phyloP scores from a whole-genome alignment of 2,888 invertebrate species.

The Augochlorella aurata region DNA sequence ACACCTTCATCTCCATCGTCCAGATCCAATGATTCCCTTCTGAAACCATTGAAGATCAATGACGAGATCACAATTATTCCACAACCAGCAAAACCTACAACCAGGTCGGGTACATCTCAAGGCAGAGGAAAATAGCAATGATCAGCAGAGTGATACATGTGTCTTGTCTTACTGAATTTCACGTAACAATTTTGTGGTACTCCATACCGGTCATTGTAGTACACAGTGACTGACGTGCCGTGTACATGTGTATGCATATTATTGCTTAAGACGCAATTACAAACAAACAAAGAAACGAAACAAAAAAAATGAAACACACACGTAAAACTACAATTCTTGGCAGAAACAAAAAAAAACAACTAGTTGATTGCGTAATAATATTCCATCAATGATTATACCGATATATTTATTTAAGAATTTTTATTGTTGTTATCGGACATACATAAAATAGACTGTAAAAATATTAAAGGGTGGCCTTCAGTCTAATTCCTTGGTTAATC shows the following conservation, averaged over 20 bases:
- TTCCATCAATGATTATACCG: constrained; percentile 79
- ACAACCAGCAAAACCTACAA: constrained; percentile 86
- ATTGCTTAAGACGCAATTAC: constrained; percentile 72
- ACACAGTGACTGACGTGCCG: constrained; percentile 71
- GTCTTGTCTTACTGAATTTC: constrained; percentile 75
- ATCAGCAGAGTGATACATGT: constrained; percentile 77
- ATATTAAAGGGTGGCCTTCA: constrained; percentile 80
- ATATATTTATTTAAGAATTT: constrained; percentile 81
- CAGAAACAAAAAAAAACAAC: constrained; percentile 52
- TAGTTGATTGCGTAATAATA: constrained; percentile 80
- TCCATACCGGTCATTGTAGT: constrained; percentile 68
- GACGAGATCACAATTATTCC: constrained; percentile 95
- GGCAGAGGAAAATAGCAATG: constrained; percentile 81
- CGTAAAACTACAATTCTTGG: constrained; percentile 60
- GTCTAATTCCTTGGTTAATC: constrained; percentile 80
- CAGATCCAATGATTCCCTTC: constrained; percentile 85
- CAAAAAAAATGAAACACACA: constrained; percentile 38
- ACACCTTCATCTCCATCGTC: constrained; percentile 82
- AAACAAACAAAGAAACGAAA: constrained; percentile 53
- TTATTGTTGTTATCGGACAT: constrained; percentile 80
- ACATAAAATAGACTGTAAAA: constrained; percentile 81
- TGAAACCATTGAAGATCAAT: constrained; percentile 93
- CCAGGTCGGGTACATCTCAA: constrained; percentile 76
- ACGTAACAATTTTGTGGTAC: constrained; percentile 70
- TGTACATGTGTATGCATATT: constrained; percentile 78